These are phyloP conservation scores for Orthonyx spaldingii DNA, from an alignment of 2,113 vertebrate genomes.

Conservation along the genomic window DNA sequence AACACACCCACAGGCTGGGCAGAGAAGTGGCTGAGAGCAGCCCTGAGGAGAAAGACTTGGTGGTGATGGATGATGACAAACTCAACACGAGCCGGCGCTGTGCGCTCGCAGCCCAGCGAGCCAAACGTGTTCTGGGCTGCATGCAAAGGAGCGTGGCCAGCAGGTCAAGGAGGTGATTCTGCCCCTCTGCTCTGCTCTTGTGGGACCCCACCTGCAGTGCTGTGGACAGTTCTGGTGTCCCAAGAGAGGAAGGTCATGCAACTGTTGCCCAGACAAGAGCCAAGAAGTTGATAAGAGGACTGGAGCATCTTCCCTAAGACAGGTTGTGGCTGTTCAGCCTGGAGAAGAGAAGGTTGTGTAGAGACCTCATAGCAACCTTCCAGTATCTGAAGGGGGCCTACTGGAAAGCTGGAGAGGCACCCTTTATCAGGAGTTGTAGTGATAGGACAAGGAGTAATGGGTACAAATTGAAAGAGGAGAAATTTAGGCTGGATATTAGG, in stretches of 20 bases:
- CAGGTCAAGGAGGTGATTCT: no score
- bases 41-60: neutral
- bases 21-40: neutral
- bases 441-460: neutral
- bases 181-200: no score
- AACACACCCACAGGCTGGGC: neutral
- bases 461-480: neutral
- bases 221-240: no score
- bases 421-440: neutral
- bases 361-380: neutral
- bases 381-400: neutral
- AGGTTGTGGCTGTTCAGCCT: neutral
- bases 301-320: fast-evolving
- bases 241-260: neutral
- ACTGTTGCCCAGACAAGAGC: neutral
- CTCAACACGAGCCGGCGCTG: no score
- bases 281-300: neutral
- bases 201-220: no score
- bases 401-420: neutral
- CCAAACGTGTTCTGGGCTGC: no score
- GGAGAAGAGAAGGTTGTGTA: neutral
- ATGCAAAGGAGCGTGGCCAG: no score
- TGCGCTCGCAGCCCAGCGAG: no score
- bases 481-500: neutral
- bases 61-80: no score